phyloP scores from a whole-genome alignment of 2,113 vertebrate genomes.

The Odocoileus virginianus region DNA sequence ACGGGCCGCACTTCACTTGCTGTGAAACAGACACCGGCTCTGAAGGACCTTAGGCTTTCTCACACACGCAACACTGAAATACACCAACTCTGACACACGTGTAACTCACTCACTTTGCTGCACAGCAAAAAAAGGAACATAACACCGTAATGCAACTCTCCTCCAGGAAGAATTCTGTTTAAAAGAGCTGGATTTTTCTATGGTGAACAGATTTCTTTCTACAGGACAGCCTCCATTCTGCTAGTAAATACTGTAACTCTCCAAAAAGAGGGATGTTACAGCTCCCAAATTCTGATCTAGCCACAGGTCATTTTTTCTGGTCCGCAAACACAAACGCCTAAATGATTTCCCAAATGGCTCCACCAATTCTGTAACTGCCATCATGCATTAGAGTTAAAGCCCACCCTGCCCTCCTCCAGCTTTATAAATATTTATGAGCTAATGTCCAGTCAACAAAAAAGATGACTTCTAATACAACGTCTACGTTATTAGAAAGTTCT shows the following conservation, averaged over 20 bases:
- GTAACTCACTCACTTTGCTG: not conserved
- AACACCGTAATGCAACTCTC: not conserved
- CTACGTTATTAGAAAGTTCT: not conserved
- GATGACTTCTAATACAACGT: not conserved
- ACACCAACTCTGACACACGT: not conserved
- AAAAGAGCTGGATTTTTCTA: not conserved
- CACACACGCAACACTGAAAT: not conserved
- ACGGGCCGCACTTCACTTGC: not conserved
- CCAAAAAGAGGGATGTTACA: not conserved
- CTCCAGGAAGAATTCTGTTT: not conserved
- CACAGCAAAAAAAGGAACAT: not conserved
- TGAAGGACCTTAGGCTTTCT: not conserved
- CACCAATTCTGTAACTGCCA: not conserved
- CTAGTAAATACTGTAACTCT: not conserved
- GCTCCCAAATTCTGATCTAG: not conserved
- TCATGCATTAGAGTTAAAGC: not conserved
- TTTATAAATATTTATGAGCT: slow-evolving; percentile 7
- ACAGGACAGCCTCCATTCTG: not conserved
- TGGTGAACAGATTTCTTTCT: not conserved
- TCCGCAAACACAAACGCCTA: not conserved
- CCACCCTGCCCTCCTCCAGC: not conserved
- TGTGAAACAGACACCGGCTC: not conserved
- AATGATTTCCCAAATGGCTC: not conserved
- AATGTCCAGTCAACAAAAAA: not conserved
- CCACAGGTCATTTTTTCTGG: not conserved